These are phyloP conservation scores for Catagonus wagneri DNA, from an alignment of 2,113 vertebrate genomes.

Conservation along the genomic window DNA sequence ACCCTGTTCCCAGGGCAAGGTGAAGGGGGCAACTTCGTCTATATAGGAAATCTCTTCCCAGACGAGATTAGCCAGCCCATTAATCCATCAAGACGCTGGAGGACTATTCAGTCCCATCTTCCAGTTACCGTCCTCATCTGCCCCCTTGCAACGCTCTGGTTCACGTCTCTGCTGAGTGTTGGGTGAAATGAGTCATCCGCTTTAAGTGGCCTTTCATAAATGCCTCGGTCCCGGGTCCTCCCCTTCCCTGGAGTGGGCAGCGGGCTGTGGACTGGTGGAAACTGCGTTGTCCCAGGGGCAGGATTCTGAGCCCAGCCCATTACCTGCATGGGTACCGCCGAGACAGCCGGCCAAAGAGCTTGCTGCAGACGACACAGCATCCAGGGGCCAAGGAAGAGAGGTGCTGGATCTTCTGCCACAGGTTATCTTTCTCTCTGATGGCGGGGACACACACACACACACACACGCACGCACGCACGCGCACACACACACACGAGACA, in stretches of 20 bases:
- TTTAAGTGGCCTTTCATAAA: not conserved
- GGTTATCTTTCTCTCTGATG: conserved; percentile 86
- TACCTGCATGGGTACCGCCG: conserved; percentile 88
- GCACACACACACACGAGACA: not conserved
- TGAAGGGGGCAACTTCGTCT: not conserved
- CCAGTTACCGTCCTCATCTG: not conserved
- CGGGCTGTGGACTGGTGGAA: not conserved
- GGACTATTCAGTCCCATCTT: not conserved
- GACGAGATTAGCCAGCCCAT: not conserved
- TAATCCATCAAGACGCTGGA: not conserved
- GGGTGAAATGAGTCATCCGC: not conserved
- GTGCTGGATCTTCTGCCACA: conserved; percentile 87
- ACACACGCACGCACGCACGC: not conserved
- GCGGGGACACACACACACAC: not conserved
- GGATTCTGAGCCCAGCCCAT: not conserved
- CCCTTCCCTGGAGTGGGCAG: not conserved
- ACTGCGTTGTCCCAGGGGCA: not conserved
- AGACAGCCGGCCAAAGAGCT: conserved; percentile 85
- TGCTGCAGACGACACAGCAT: conserved; percentile 81
- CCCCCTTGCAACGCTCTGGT: not conserved
- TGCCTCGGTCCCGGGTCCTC: not conserved
- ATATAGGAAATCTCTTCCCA: not conserved
- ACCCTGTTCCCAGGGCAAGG: not conserved
- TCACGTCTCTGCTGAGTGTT: not conserved
- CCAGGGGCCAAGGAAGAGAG: conserved; percentile 51